These are phyloP conservation scores for Chrosomus eos DNA, from an alignment of 2,797 vertebrate species.

Conservation along the genomic window DNA sequence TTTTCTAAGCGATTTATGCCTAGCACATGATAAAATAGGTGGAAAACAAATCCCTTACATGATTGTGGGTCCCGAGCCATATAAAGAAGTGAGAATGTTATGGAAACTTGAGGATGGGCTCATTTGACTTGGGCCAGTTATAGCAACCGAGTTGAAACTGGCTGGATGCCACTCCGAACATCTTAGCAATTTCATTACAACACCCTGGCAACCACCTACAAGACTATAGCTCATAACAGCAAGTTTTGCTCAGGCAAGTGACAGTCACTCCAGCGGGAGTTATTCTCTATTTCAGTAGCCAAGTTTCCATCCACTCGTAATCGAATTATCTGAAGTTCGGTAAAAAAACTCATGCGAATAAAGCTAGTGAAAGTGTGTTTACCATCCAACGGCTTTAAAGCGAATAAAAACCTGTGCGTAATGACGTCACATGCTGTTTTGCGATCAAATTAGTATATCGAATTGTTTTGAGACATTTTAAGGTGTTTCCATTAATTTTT, in stretches of 20 bases:
- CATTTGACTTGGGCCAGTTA: background rate
- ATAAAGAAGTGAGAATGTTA: background rate
- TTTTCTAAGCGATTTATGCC: background rate
- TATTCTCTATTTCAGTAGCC: background rate
- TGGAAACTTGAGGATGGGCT: background rate
- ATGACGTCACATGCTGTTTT: too few relatives aligned
- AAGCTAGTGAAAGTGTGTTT: too few relatives aligned
- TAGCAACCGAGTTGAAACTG: background rate
- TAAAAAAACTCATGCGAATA: too few relatives aligned
- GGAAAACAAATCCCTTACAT: background rate
- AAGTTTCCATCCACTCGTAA: too few relatives aligned
- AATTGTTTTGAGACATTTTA: too few relatives aligned
- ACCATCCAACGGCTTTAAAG: too few relatives aligned
- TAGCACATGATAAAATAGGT: background rate
- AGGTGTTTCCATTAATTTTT: too few relatives aligned
- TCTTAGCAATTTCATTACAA: background rate
- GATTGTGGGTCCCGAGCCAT: too few relatives aligned
- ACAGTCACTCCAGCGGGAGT: background rate
- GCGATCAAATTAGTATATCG: too few relatives aligned
- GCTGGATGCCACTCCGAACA: background rate
- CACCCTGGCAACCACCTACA: background rate
- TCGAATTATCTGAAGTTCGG: too few relatives aligned
- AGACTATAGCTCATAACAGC: background rate
- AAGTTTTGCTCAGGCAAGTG: background rate
- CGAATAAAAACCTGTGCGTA: too few relatives aligned